Evolutionary conservation across 2,797 vertebrate genomes (phyloP).

Genomic region (Bradypus variegatus): DNA sequence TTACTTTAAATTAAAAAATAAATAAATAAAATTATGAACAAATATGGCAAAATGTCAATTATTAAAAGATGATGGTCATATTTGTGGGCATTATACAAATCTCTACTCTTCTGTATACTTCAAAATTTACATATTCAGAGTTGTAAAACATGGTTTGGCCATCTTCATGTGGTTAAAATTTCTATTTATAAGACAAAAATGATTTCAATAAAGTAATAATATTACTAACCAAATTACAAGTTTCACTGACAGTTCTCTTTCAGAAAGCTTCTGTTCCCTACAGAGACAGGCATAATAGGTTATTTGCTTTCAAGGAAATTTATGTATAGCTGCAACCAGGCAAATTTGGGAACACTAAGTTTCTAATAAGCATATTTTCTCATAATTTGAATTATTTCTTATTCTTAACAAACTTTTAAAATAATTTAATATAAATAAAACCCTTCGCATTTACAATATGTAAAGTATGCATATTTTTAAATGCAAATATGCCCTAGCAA

Average conservation of each 20-base stretch:
- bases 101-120: not conserved
- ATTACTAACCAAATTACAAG: constrained; percentile 2
- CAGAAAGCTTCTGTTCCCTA: constrained; percentile 19
- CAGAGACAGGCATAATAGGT: not conserved
- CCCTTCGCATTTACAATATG: not conserved
- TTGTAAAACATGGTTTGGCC: not conserved
- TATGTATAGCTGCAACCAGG: not conserved
- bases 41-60: not conserved
- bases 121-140: constrained; percentile 18
- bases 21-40: not conserved
- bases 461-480: not conserved
- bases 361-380: constrained; percentile 14
- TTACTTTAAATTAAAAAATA: not conserved
- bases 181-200: not conserved
- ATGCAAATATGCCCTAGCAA: not conserved
- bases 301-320: constrained; percentile 6
- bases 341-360: not conserved
- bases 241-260: not conserved
- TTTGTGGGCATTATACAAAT: not conserved
- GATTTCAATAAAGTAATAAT: not conserved
- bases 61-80: not conserved
- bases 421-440: constrained; percentile 23
- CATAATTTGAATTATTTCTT: constrained; percentile 20
- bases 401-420: constrained; percentile 20
- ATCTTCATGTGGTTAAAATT: not conserved